A percentile compares a stretch with the other conserved stretches of the same genome.
phyloP scores from a whole-genome alignment of 35 echinoderm and acorn worm genomes.

The Stichopus chloronotus region DNA sequence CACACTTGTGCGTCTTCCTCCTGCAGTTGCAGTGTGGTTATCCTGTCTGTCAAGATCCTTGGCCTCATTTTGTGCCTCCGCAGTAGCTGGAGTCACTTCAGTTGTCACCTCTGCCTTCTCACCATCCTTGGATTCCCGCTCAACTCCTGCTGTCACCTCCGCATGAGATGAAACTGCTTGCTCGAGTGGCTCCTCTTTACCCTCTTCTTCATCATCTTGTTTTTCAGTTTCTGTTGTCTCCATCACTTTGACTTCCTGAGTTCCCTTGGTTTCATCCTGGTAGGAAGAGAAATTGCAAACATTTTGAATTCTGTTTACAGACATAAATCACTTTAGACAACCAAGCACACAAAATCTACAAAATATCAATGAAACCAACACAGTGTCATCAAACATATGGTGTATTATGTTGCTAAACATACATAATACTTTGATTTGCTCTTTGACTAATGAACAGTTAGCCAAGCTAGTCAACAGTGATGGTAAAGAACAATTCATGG shows the following conservation, averaged over 20 bases:
- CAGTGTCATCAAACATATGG: too few relatives aligned
- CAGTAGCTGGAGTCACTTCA: constrained; percentile 22
- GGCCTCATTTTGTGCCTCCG: constrained; percentile 25
- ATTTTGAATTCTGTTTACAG: too few relatives aligned
- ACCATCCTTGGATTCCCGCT: background rate
- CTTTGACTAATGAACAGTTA: too few relatives aligned
- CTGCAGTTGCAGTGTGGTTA: constrained; percentile 28
- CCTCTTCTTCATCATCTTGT: background rate
- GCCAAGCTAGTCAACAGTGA: too few relatives aligned
- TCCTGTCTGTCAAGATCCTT: background rate
- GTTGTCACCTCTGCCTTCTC: background rate
- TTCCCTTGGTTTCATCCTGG: background rate
- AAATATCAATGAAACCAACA: too few relatives aligned
- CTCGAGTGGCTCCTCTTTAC: background rate
- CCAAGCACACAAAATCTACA: too few relatives aligned
- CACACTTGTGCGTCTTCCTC: constrained; percentile 63
- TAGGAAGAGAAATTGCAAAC: too few relatives aligned
- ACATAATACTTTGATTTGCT: too few relatives aligned
- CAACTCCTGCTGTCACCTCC: constrained; percentile 22
- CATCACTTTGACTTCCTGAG: background rate
- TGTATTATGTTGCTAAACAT: too few relatives aligned
- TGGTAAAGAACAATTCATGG: too few relatives aligned
- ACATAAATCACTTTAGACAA: too few relatives aligned
- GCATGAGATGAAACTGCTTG: constrained; percentile 26
- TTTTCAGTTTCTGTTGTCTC: background rate